A percentile compares a stretch with the other conserved stretches of the same genome.
These are phyloP conservation scores for Mimas tiliae DNA, from an alignment of 2,888 invertebrate species.

Conservation along the genomic window DNA sequence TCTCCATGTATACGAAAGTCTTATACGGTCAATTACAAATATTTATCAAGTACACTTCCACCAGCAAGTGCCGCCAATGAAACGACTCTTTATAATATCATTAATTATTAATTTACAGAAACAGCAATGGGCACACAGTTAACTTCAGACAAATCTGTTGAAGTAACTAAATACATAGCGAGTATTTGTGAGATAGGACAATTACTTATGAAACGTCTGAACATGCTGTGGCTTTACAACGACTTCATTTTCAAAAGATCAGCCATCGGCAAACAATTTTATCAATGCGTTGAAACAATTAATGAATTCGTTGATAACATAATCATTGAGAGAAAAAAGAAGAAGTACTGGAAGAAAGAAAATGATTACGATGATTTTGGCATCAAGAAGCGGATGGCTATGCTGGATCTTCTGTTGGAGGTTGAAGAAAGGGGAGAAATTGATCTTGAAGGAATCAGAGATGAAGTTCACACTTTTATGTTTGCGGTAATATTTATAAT, in stretches of 20 bases:
- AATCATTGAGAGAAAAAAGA: constrained; percentile 10
- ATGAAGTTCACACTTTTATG: constrained; percentile 89
- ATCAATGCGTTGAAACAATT: neutral
- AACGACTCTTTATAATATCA: too few relatives aligned
- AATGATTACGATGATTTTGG: constrained; percentile 31
- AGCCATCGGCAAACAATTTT: constrained; percentile 4
- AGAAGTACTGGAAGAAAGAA: constrained; percentile 3
- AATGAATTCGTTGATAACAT: constrained; percentile 16
- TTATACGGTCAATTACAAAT: too few relatives aligned
- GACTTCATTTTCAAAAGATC: constrained; percentile 76
- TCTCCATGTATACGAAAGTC: too few relatives aligned
- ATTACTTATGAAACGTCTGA: constrained; percentile 50
- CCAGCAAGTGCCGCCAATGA: too few relatives aligned
- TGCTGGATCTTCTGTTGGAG: constrained; percentile 75
- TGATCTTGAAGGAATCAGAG: constrained; percentile 85
- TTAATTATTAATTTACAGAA: constrained; percentile 52
- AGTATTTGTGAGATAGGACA: neutral
- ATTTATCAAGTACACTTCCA: too few relatives aligned
- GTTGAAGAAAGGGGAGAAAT: constrained; percentile 83
- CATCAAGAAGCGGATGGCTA: constrained; percentile 54
- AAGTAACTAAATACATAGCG: constrained; percentile 63
- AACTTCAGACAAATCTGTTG: constrained; percentile 58
- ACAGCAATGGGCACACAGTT: constrained; percentile 86
- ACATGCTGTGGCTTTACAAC: constrained; percentile 83
- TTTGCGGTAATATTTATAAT: constrained; percentile 38